Evolutionary conservation across 1,140 invertebrate species (phyloP).

Genomic region (Probaryconus sp.): DNA sequence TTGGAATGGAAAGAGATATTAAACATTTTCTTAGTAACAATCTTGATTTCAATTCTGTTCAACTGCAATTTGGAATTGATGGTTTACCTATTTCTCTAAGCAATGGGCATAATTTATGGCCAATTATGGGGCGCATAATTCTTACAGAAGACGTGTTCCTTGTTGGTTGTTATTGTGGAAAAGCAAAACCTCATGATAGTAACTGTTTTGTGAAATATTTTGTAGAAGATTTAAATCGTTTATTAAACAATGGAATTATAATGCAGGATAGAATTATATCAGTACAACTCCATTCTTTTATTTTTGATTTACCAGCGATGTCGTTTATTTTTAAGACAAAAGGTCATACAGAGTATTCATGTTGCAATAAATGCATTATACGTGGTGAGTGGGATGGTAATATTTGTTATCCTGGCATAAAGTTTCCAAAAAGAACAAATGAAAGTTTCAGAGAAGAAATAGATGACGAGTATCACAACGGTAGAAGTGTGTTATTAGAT

Average conservation of each 20-base stretch:
- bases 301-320: not conserved
- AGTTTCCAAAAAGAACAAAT: not conserved
- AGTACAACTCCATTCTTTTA: not conserved
- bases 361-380: not conserved
- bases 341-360: not conserved
- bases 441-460: not conserved
- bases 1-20: not conserved
- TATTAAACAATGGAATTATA: too few relatives aligned
- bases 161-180: not conserved
- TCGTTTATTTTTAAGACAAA: not conserved
- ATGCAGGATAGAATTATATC: not conserved
- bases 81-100: too few relatives aligned
- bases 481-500: conserved; percentile 16
- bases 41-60: not conserved
- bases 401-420: not conserved
- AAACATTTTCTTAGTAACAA: not conserved
- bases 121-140: not conserved
- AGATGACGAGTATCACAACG: conserved; percentile 38
- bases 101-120: not conserved
- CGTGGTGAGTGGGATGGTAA: not conserved
- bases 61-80: not conserved
- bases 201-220: not conserved
- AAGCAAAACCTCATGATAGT: not conserved
- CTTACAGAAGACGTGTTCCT: not conserved
- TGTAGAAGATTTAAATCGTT: too few relatives aligned